These are phyloP conservation scores for Electrona antarctica DNA, from an alignment of 2,113 vertebrate genomes.

Conservation along the genomic window DNA sequence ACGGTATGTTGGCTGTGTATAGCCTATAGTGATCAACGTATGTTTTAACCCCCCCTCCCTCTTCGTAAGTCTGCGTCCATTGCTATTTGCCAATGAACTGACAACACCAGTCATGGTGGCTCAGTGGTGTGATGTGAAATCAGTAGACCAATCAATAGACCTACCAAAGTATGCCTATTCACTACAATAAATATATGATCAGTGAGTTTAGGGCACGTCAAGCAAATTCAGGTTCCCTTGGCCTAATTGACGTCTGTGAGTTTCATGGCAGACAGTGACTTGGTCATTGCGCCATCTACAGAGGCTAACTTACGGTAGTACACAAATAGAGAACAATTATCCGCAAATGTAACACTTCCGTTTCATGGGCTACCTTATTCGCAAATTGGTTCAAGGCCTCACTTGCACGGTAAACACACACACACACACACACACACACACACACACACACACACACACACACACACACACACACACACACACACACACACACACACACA, in stretches of 20 bases:
- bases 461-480: not conserved
- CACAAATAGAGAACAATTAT: too few relatives aligned
- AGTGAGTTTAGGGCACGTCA: not conserved
- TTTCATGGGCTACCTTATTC: too few relatives aligned
- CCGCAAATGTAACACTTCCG: too few relatives aligned
- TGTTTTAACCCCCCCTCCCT: too few relatives aligned
- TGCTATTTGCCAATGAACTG: not conserved
- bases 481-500: not conserved
- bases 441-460: conserved; percentile 1
- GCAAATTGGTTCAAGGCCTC: too few relatives aligned
- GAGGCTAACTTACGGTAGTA: too few relatives aligned
- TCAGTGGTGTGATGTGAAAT: not conserved
- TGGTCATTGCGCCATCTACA: too few relatives aligned
- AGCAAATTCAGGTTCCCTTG: not conserved
- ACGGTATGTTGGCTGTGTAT: conserved; percentile 35
- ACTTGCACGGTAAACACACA: not conserved
- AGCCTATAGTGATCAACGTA: conserved; percentile 37
- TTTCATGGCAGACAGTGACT: too few relatives aligned
- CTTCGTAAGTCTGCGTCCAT: conserved; percentile 8
- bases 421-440: not conserved
- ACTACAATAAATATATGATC: too few relatives aligned
- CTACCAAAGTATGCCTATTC: not conserved
- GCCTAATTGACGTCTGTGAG: too few relatives aligned
- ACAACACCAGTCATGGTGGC: not conserved
- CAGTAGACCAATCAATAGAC: not conserved